A percentile compares a stretch with the other conserved stretches of the same genome.
Conservation (phyloP, 2,113 vertebrate species). For the Sinocyclocheilus anshuiensis region DNA sequence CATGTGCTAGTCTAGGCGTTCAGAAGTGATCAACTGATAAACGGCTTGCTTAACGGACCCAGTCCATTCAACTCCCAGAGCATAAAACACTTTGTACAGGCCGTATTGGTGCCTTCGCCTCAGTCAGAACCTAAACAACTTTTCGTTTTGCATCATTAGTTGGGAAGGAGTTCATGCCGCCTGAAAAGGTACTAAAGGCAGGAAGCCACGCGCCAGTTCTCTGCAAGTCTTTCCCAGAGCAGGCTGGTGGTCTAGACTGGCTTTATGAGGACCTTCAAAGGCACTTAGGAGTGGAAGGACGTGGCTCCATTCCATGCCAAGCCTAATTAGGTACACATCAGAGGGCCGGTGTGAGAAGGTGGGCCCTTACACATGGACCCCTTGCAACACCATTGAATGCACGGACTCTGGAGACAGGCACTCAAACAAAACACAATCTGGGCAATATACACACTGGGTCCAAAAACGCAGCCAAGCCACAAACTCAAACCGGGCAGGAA, state of each 20-base stretch:
- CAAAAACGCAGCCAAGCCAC: constrained; percentile 51
- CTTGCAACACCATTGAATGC: constrained; percentile 50
- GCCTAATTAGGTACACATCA: constrained; percentile 69
- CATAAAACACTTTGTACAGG: constrained; percentile 20
- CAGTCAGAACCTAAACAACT: not conserved
- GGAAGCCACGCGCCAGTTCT: not conserved
- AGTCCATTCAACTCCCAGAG: constrained; percentile 41
- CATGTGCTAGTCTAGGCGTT: constrained; percentile 12
- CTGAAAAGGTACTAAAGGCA: not conserved
- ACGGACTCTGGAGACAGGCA: constrained; percentile 40
- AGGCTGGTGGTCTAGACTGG: not conserved
- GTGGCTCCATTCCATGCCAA: constrained; percentile 66
- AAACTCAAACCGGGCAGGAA: constrained; percentile 40
- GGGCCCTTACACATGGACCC: constrained; percentile 39
- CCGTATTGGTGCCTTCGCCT: constrained; percentile 11
- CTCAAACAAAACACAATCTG: constrained; percentile 53
- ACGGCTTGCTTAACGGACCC: constrained; percentile 34
- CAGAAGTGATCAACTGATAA: constrained; percentile 45
- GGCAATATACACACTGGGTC: constrained; percentile 27
- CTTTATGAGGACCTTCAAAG: constrained; percentile 41
- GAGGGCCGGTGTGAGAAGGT: constrained; percentile 26
- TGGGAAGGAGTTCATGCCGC: not conserved
- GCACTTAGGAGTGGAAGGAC: constrained; percentile 42
- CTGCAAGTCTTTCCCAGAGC: not conserved
- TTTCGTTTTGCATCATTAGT: constrained; percentile 33